Conservation (phyloP, 1,140 invertebrate species). For the Neelides sp. region DNA sequence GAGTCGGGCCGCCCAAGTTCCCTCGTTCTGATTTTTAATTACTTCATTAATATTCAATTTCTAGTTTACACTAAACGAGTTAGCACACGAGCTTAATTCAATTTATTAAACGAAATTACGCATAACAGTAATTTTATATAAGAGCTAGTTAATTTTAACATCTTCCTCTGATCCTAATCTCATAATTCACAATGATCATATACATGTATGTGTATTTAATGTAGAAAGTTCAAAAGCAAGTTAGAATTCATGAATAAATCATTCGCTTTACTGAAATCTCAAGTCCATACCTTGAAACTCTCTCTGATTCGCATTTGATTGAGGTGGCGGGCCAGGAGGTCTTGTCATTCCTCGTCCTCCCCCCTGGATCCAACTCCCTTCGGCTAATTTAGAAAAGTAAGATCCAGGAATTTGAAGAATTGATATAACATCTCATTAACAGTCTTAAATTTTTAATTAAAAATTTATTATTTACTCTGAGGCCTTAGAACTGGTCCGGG, state of each 20-base stretch:
- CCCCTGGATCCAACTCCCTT: conserved; percentile 32
- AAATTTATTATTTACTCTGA: conserved; percentile 23
- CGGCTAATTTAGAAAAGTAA: conserved; percentile 11
- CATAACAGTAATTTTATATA: too few relatives aligned
- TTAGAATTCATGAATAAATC: too few relatives aligned
- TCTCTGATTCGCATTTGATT: conserved; percentile 9
- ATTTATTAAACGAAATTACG: too few relatives aligned
- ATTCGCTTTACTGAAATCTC: too few relatives aligned
- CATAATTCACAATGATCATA: too few relatives aligned
- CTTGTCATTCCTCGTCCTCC: conserved; percentile 21
- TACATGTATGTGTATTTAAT: too few relatives aligned
- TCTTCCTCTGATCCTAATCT: too few relatives aligned
- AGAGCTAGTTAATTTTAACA: too few relatives aligned
- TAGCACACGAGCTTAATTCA: too few relatives aligned
- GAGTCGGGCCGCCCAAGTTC: conserved; percentile 28
- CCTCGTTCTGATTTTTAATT: conserved; percentile 6
- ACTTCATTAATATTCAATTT: background rate
- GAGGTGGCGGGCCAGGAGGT: conserved; percentile 16
- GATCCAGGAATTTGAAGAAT: background rate
- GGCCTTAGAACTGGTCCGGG: conserved; percentile 31
- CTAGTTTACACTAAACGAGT: background rate
- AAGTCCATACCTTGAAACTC: conserved; percentile 10
- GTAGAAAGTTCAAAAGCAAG: too few relatives aligned
- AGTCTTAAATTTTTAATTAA: background rate
- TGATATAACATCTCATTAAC: background rate